These are phyloP conservation scores for Athalia cordata DNA, from an alignment of 2,888 invertebrate genomes.

Conservation along the genomic window DNA sequence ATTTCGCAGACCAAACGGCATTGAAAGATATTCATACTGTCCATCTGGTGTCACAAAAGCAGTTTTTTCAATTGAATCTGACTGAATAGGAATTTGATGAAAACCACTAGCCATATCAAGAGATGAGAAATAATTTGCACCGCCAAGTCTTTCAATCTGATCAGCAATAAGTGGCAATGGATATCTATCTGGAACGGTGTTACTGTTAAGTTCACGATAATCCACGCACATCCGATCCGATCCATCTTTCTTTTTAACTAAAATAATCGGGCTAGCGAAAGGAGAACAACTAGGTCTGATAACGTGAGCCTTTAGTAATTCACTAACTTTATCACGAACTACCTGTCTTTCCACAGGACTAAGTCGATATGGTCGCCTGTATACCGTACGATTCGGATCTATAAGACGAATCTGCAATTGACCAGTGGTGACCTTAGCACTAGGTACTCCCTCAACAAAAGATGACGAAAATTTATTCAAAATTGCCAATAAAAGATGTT, in stretches of 20 bases:
- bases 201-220: conserved; percentile 55
- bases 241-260: conserved; percentile 53
- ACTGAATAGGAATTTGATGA: conserved; percentile 51
- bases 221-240: conserved; percentile 51
- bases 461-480: conserved; percentile 14
- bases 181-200: conserved; percentile 45
- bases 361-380: conserved; percentile 42
- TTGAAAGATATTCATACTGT: conserved; percentile 52
- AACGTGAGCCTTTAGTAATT: conserved; percentile 43
- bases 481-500: conserved; percentile 11
- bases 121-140: conserved; percentile 48
- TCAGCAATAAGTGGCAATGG: conserved; percentile 54
- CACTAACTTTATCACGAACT: conserved; percentile 39
- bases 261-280: conserved; percentile 52
- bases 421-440: conserved; percentile 39
- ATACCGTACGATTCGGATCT: conserved; percentile 43
- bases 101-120: conserved; percentile 53
- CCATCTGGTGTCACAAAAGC: conserved; percentile 48
- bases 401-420: conserved; percentile 39
- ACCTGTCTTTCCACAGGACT: conserved; percentile 30
- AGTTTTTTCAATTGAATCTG: conserved; percentile 41
- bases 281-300: conserved; percentile 50
- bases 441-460: conserved; percentile 30
- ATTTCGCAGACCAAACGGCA: conserved; percentile 56
- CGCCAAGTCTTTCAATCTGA: conserved; percentile 48